phyloP scores from a whole-genome alignment of 2,113 vertebrate species.

The Aldabrachelys gigantea region DNA sequence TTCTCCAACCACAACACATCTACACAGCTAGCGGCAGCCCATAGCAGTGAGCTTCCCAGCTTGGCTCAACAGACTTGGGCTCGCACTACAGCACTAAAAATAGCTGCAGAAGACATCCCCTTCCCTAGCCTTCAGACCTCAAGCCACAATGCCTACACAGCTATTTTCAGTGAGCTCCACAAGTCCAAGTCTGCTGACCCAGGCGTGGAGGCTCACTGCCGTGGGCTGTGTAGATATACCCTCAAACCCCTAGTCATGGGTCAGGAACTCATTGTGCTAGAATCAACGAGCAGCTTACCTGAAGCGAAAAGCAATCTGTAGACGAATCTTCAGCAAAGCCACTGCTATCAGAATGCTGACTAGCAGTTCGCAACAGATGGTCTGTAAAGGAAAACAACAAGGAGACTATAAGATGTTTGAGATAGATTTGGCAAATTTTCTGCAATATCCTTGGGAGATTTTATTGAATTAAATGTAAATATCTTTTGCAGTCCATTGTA shows the following conservation, averaged over 20 bases:
- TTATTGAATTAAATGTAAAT: neutral
- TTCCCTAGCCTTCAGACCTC: neutral
- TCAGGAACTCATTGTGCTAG: neutral
- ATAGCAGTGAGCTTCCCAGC: neutral
- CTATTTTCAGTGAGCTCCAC: neutral
- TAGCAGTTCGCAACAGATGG: constrained; percentile 87
- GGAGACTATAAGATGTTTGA: neutral
- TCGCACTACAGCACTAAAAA: neutral
- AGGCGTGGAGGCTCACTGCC: neutral
- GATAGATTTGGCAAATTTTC: neutral
- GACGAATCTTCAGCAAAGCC: constrained; percentile 95
- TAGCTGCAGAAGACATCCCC: neutral
- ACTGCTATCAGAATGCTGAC: constrained; percentile 97
- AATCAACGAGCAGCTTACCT: constrained; percentile 78
- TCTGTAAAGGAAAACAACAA: constrained; percentile 64
- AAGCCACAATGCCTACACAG: neutral
- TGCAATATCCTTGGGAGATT: neutral
- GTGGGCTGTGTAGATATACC: neutral
- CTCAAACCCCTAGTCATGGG: neutral
- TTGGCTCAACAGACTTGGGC: neutral
- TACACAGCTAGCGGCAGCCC: neutral
- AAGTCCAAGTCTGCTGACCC: neutral
- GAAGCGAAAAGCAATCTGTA: constrained; percentile 83
- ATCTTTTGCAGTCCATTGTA: neutral
- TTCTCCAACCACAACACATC: neutral